These are phyloP conservation scores for Xylota segnis DNA, from an alignment of 2,888 invertebrate species.

Conservation along the genomic window DNA sequence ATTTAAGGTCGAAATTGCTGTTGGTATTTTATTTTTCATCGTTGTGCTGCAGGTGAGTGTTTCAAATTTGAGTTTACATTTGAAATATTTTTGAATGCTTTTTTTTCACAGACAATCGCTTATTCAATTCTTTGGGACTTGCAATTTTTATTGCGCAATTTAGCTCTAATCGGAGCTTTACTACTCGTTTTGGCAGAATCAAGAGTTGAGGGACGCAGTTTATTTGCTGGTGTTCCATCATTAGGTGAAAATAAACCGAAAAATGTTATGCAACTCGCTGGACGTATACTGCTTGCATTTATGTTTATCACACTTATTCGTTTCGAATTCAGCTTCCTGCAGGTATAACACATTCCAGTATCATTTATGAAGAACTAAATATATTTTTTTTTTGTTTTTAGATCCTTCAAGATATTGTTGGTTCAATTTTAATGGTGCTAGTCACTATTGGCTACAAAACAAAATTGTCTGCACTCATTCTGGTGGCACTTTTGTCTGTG, in stretches of 20 bases:
- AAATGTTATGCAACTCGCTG: slow-evolving; percentile 97
- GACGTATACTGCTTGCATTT: slow-evolving; percentile 97
- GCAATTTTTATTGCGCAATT: slow-evolving; percentile 97
- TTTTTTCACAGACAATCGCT: slow-evolving; percentile 91
- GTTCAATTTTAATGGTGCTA: slow-evolving; percentile 96
- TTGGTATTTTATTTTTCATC: slow-evolving; percentile 96
- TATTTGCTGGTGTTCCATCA: slow-evolving; percentile 97
- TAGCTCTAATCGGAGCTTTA: slow-evolving; percentile 98
- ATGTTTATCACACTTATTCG: slow-evolving; percentile 99
- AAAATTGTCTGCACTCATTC: slow-evolving; percentile 97
- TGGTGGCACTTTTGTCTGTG: slow-evolving; percentile 94
- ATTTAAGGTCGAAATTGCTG: slow-evolving; percentile 95
- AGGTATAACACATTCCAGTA: slow-evolving; percentile 85
- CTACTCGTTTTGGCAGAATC: slow-evolving; percentile 98
- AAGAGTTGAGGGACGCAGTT: slow-evolving; percentile 95
- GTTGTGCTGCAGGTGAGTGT: slow-evolving; percentile 95
- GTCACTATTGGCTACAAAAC: slow-evolving; percentile 99
- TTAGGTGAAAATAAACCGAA: slow-evolving; percentile 98
- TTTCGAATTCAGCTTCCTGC: slow-evolving; percentile 95
- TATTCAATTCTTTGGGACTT: slow-evolving; percentile 99
- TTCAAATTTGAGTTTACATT: slow-evolving; percentile 2
- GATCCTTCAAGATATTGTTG: slow-evolving; percentile 96
- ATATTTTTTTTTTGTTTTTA: slow-evolving; percentile 83
- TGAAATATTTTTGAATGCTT: slow-evolving; percentile 11
- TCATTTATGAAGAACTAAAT: slow-evolving; percentile 28